Percentiles rank a stretch among this genome's conserved stretches.
These are phyloP conservation scores for Trichogramma evanescens DNA, from an alignment of 2,888 invertebrate species.

Conservation along the genomic window DNA sequence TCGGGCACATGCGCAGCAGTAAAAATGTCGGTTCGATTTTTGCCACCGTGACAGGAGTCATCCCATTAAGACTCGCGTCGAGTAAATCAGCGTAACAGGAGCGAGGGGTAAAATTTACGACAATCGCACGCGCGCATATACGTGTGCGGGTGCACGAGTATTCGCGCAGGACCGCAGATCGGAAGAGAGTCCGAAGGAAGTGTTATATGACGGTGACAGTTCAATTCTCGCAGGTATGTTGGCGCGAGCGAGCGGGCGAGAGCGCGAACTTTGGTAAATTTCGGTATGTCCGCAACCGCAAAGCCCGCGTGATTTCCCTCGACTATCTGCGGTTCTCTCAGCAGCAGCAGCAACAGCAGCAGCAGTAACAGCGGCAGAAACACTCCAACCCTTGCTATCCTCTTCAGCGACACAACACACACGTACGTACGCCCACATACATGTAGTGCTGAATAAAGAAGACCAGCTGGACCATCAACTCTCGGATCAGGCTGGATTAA, in stretches of 20 bases:
- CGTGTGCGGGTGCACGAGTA: neutral
- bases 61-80: constrained; percentile 33
- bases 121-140: constrained; percentile 29
- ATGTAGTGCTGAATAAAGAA: too few species aligned
- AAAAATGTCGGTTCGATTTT: neutral
- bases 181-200: neutral
- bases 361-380: neutral
- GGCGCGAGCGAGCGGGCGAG: constrained; percentile 27
- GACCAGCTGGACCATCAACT: too few species aligned
- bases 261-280: constrained; percentile 36
- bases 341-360: constrained; percentile 7
- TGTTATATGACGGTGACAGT: constrained; percentile 45
- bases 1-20: too few species aligned
- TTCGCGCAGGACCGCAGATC: neutral
- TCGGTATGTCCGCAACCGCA: constrained; percentile 31
- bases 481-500: constrained; percentile 36
- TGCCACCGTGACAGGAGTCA: constrained; percentile 9
- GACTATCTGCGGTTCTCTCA: constrained; percentile 27
- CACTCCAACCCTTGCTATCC: neutral
- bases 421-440: too few species aligned
- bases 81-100: constrained; percentile 37
- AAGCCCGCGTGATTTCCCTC: constrained; percentile 45
- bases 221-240: constrained; percentile 43
- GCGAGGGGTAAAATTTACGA: constrained; percentile 41
- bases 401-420: neutral